Evolutionary conservation across 2,113 vertebrate species (phyloP).

Genomic region (Chrysemys picta): DNA sequence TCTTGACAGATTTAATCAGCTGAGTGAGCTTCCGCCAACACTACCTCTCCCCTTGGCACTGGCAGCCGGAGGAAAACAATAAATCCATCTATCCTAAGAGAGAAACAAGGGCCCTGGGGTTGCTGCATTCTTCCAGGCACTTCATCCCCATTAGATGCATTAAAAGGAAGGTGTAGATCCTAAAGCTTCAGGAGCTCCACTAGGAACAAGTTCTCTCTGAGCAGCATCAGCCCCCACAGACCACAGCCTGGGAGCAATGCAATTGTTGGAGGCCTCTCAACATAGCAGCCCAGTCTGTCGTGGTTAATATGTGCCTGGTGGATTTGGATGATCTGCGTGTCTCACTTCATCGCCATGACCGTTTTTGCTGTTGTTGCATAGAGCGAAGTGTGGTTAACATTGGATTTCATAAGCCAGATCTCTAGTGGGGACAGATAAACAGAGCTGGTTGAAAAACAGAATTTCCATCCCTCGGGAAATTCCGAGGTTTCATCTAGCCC

Average conservation of each 20-base stretch:
- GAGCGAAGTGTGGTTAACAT: neutral
- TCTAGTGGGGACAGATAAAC: neutral
- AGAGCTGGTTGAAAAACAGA: neutral
- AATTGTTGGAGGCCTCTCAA: neutral
- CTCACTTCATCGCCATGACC: neutral
- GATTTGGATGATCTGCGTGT: neutral
- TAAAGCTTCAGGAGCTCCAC: neutral
- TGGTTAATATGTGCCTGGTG: neutral
- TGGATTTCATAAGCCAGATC: neutral
- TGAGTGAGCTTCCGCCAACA: neutral
- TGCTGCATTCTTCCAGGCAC: neutral
- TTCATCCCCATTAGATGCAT: neutral
- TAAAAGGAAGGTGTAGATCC: neutral
- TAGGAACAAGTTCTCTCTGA: neutral
- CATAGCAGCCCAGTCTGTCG: neutral
- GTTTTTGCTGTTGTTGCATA: neutral
- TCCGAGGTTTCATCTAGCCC: neutral
- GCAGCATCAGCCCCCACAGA: neutral
- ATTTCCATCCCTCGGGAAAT: neutral
- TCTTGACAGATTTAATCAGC: neutral
- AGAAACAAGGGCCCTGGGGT: neutral
- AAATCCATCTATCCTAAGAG: neutral
- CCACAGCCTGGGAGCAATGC: neutral
- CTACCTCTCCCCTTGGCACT: neutral
- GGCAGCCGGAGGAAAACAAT: neutral